Base-by-base conservation (phyloP, 2,888 invertebrate species). In the Eilema depressum region DNA sequence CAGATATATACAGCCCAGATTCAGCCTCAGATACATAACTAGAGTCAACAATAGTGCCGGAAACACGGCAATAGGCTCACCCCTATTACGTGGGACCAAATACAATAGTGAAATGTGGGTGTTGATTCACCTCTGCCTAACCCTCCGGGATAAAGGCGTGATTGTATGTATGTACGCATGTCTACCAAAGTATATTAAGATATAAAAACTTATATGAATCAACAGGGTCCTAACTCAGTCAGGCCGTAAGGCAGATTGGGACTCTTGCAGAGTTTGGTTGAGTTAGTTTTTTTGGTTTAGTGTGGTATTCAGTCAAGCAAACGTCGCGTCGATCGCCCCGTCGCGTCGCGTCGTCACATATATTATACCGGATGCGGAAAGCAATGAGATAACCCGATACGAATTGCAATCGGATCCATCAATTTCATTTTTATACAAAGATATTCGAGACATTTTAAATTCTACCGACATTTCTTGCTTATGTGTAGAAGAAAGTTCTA, bases 381-480 rank as follows among this genome's bases (percentile, higher is more conserved):
- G n/a, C 53, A 53, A 53, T 5, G 5, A 20, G 47, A 47, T 47
- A 47, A 5, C 1, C 20, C 1, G 47, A 47, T 17, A 17, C 41
- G 41, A 17, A 41, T 41, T 41, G 17, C 41, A 14, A 47, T 47
- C 20, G 47, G 20, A 47, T 47, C 5, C 1, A 14, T 47, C 47
- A 47, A 47, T 47, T 47, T 47, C 20, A 47, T 47, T 20, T 47
- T 20, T 2, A 47, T 47, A 41, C 41, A 17, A 5, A 37, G 37
- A 12, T 37, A 5, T 11, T 37, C 12, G 5, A 12, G 33, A 5
- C 8, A 33, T 33, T 33, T 41, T 17, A 17, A 41, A 8, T 41
- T 17, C 3, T 0, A 0, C 17, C 5, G 41, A 3, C 7, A 3
- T 14, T 47, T 5, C 1, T 1, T 47, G 7, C 7, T 1, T 2